A percentile compares a stretch with the other conserved stretches of the same genome.
These are phyloP conservation scores for Rhodinocichla rosea DNA, from an alignment of 2,113 vertebrate species.

Conservation along the genomic window DNA sequence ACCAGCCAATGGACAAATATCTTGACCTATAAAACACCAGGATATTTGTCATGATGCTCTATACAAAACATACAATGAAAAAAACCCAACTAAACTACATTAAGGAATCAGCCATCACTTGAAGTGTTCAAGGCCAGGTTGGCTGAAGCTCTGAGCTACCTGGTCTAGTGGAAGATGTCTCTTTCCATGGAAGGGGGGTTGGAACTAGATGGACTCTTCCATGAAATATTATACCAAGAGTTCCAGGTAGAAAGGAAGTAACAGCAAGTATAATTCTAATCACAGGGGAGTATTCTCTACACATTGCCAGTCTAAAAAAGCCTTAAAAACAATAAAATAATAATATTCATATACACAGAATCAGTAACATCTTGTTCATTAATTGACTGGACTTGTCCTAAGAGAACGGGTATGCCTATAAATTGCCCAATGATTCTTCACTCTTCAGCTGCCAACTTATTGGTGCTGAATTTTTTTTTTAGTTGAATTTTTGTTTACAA, in stretches of 20 bases:
- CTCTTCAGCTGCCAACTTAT: neutral
- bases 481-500: neutral
- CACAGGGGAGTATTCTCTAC: neutral
- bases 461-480: neutral
- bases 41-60: neutral
- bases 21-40: neutral
- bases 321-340: neutral
- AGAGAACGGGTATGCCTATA: neutral
- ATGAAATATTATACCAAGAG: neutral
- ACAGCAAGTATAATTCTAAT: neutral
- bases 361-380: neutral
- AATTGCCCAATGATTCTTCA: neutral
- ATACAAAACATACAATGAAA: neutral
- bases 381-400: neutral
- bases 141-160: neutral
- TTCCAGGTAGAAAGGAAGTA: neutral
- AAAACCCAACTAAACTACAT: neutral
- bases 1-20: neutral
- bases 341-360: neutral
- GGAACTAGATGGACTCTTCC: neutral
- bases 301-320: neutral
- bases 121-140: neutral
- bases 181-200: neutral
- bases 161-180: neutral
- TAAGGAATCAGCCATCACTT: neutral